phyloP scores from a whole-genome alignment of 1,140 invertebrate species.

The Homalodisca vitripennis region DNA sequence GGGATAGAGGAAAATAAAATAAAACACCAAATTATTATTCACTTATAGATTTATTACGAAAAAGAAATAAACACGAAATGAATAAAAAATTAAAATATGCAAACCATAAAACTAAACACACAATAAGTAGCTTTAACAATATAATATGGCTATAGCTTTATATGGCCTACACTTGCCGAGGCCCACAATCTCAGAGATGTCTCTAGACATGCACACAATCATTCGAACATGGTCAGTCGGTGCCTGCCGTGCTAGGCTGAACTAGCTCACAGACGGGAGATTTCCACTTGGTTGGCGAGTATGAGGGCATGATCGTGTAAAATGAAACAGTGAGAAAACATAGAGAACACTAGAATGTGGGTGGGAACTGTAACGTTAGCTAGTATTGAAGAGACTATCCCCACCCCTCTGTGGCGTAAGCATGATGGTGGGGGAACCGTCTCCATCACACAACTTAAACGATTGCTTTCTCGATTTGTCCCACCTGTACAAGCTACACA shows the following conservation, averaged over 20 bases:
- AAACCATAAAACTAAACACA: constrained; percentile 18
- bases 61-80: neutral
- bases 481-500: too few species aligned
- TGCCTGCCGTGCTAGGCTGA: neutral
- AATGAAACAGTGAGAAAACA: too few species aligned
- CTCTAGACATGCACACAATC: neutral
- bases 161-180: neutral
- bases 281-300: neutral
- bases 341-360: too few species aligned
- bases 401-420: too few species aligned
- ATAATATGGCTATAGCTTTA: constrained; percentile 18
- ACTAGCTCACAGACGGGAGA: neutral
- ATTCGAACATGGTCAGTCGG: neutral
- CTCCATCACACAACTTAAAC: too few species aligned
- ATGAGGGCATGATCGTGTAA: too few species aligned
- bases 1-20: neutral
- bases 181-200: neutral
- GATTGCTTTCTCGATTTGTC: too few species aligned
- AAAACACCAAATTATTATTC: neutral
- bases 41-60: constrained; percentile 21
- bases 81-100: constrained; percentile 23
- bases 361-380: too few species aligned
- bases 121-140: constrained; percentile 20
- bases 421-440: too few species aligned
- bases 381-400: too few species aligned